Base-by-base conservation (phyloP, 1,140 invertebrate species). In the Aphelinus certus region DNA sequence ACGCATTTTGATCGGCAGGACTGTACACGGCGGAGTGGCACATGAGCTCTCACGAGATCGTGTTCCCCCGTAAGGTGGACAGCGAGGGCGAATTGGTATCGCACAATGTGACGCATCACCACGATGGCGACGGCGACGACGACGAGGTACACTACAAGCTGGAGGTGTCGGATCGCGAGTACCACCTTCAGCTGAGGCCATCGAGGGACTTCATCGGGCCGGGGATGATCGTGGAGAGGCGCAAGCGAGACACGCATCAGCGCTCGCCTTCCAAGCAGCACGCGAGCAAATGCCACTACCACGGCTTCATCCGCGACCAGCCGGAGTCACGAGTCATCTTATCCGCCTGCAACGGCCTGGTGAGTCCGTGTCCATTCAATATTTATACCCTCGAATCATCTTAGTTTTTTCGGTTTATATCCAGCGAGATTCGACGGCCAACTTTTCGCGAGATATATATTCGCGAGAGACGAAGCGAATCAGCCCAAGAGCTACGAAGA, bases 321-420 rank as follows among this genome's bases (percentile, higher is more conserved):
- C 83, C 86, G 1, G 81, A 89, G 67, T 94, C 94, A 43, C 89
- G 86, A 63, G 92, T 94, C 53, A 94, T 94, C 51, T 83, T 96
- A 46, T 95, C 94, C 9, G 90, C 94, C 3, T 96, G 95, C 84
- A 89, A 94, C 82, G 95, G 95, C 83, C 85, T 96, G 90, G 95
- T 96, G 88, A 94, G 93, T 91, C 51, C 51, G 9, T 9, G 9
- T 53, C 51, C 51, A 6, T 9, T 53, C 4, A 6, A 53, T 53
- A 53, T 53, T 4, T 53, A 53, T 53, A 73, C 75, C 61, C 67
- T 72, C 65, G 64, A 55, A 26, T 26, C 26, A 26, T 26, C 26
- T 26, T 26, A 26, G 26, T 26, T 26, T 26, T 26, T 26, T 26
- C 26, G 26, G 26, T 26, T 26, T 26, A 26, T 26, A 26, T 26